Base-by-base conservation (phyloP, 23 tunicate species). In the Trididemnum nubilum region DNA sequence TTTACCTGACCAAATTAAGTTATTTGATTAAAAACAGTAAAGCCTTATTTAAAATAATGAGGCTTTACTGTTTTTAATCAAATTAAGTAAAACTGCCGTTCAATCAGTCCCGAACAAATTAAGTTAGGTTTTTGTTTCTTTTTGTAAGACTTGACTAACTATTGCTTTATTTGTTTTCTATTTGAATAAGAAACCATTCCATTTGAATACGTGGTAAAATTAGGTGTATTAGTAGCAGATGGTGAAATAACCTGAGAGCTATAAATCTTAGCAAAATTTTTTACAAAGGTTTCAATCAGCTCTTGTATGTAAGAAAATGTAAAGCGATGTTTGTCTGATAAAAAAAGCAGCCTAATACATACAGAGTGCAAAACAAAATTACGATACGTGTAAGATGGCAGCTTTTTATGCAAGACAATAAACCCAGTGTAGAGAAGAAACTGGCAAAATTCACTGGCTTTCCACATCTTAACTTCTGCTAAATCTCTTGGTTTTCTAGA, bases 391-490 rank as follows among this genome's bases (percentile, higher is more conserved):
- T 2, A 19, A 57, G 5, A 4, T 12, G 66, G 19, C 28, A 77
- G 2, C 25, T 54, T 77, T 33, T 54, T 36, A 29, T 31, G 18
- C 22, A 77, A 51, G 2, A 52, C 81, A 77, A 77, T 29, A 4
- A 36, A 51, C 21, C 81, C 81, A 5, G 81, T 52, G 39, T 71
- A 69, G n/a, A 82, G 30, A 30, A 82, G 50, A 82, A 83, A 73
- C 22, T 29, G 71, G 1, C 87, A 36, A 36, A 72, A 63, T 27
- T 83, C 87, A 35, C 81, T 57, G 28, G 87, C 87, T 38, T 83
- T 83, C 87, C 87, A 83, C 59, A 51, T 29, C 3, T 60, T 58
- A 7, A 83, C 31, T 21, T 83, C 87, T 0, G 81, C 33, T 0
- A 73, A 27, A 18, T 71, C 21, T 36, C 81, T 27, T 3, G 65